Conservation (phyloP, 2,888 invertebrate species). For the Himalopsyche kuldschensis region DNA sequence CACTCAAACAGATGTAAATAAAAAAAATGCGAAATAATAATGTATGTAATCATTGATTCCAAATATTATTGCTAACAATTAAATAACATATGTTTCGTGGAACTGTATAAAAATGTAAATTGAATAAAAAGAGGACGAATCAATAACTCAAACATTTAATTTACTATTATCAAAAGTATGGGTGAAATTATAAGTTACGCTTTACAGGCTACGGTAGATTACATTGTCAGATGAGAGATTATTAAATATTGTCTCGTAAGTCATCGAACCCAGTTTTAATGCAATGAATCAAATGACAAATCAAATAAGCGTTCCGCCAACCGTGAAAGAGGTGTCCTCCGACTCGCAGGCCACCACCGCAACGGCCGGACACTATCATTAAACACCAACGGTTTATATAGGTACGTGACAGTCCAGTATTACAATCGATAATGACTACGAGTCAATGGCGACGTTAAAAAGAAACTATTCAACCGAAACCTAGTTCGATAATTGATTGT, state of each 20-base stretch:
- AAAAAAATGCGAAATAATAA: too few species aligned
- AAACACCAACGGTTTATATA: not conserved
- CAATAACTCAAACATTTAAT: too few species aligned
- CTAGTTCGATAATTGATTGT: not conserved
- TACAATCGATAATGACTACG: not conserved
- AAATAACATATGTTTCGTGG: too few species aligned
- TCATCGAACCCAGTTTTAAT: not conserved
- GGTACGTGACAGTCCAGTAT: not conserved
- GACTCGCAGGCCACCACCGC: not conserved
- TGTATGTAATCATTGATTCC: too few species aligned
- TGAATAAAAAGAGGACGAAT: too few species aligned
- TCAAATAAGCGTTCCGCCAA: not conserved
- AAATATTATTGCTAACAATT: too few species aligned
- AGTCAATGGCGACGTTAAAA: not conserved
- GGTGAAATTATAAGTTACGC: too few species aligned
- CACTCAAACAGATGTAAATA: too few species aligned
- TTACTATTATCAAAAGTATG: too few species aligned
- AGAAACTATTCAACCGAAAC: not conserved
- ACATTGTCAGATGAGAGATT: not conserved
- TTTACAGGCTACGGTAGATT: not conserved
- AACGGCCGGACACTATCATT: not conserved
- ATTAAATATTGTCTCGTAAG: not conserved
- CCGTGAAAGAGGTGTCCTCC: not conserved
- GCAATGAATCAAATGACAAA: not conserved
- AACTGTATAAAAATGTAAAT: too few species aligned